phyloP scores from a whole-genome alignment of 2,113 vertebrate species.

The human (Homo sapiens) region DNA sequence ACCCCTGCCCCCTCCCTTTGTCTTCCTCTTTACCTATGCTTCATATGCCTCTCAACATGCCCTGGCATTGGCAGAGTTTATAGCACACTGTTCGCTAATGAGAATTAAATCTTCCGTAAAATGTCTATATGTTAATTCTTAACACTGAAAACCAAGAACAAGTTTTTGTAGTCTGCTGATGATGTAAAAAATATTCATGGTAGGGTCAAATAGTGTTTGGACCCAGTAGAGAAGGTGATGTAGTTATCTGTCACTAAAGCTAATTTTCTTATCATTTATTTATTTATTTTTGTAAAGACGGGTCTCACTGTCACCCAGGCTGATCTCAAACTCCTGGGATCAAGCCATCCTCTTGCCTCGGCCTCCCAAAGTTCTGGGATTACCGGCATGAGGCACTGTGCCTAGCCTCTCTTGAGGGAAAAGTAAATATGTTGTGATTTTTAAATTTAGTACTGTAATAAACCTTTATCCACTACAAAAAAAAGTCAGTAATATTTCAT shows the following conservation, averaged over 20 bases:
- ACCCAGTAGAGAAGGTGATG: background rate
- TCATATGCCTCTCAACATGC: background rate
- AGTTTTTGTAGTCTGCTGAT: background rate
- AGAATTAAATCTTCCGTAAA: background rate
- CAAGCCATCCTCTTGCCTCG: no score
- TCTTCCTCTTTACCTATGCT: background rate
- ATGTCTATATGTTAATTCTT: background rate
- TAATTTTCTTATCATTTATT: no score
- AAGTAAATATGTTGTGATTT: background rate
- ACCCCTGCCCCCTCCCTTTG: background rate
- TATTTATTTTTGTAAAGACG: no score
- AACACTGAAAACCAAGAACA: background rate
- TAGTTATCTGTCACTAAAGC: background rate
- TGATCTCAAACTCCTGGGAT: no score
- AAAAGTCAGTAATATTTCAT: no score
- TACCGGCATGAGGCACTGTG: no score
- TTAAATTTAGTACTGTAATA: background rate
- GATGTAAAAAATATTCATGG: background rate
- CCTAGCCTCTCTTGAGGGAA: background rate
- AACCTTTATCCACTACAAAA: background rate
- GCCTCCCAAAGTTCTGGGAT: no score
- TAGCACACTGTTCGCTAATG: background rate
- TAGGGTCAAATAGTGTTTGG: background rate
- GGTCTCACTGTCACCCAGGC: no score
- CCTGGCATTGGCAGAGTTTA: background rate